These are phyloP conservation scores for Anoplius nigerrimus DNA, from an alignment of 2,888 invertebrate genomes.

Conservation along the genomic window DNA sequence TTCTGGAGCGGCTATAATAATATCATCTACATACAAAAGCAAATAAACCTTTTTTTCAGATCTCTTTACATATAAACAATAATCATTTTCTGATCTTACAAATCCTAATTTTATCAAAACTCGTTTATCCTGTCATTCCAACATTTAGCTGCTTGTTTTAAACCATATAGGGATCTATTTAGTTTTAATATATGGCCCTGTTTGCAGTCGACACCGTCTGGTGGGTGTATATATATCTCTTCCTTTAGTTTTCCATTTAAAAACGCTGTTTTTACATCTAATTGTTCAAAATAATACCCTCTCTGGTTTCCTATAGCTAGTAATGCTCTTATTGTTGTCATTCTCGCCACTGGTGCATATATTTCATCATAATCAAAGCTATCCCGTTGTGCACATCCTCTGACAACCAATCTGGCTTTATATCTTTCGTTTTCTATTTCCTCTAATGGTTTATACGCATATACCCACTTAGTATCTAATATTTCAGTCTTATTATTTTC, in stretches of 20 bases:
- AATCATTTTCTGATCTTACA: slow-evolving; percentile 2
- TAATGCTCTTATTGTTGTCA: slow-evolving; percentile 52
- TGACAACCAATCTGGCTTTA: slow-evolving; percentile 47
- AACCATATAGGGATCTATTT: slow-evolving; percentile 24
- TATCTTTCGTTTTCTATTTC: slow-evolving; percentile 51
- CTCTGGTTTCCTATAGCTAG: slow-evolving; percentile 51
- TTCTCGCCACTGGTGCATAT: slow-evolving; percentile 58
- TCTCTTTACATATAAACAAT: neutral
- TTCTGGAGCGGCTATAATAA: slow-evolving; percentile 11
- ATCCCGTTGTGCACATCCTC: slow-evolving; percentile 59
- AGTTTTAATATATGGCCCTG: slow-evolving; percentile 24
- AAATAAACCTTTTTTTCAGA: neutral
- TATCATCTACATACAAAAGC: slow-evolving; percentile 5
- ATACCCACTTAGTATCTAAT: slow-evolving; percentile 46
- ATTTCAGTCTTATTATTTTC: slow-evolving; percentile 25
- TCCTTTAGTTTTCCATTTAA: slow-evolving; percentile 32
- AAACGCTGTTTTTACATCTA: slow-evolving; percentile 49
- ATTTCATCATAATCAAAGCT: slow-evolving; percentile 55
- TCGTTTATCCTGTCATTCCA: slow-evolving; percentile 17
- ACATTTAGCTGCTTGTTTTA: slow-evolving; percentile 25
- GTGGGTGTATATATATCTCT: slow-evolving; percentile 26
- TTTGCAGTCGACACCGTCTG: slow-evolving; percentile 21
- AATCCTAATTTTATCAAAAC: slow-evolving; percentile 2
- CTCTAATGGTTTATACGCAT: slow-evolving; percentile 51
- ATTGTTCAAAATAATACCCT: slow-evolving; percentile 42